These are phyloP conservation scores for Hetaerina americana DNA, from an alignment of 1,140 invertebrate species.

Conservation along the genomic window DNA sequence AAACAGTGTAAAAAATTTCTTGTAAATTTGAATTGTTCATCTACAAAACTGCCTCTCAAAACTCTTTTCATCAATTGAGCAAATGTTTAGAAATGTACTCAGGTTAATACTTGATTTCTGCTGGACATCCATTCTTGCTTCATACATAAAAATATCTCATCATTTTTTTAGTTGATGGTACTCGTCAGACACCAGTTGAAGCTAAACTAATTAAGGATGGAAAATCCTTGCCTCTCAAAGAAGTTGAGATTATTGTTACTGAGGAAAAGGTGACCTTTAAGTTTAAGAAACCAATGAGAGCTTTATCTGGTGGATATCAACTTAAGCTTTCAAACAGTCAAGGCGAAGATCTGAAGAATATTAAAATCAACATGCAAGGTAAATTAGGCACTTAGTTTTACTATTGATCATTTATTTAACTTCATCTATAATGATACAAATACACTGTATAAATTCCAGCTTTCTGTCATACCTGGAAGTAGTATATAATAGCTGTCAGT, in stretches of 20 bases:
- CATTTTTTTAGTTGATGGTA: slow-evolving; percentile 58
- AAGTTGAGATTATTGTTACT: slow-evolving; percentile 75
- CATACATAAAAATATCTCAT: slow-evolving; percentile 4
- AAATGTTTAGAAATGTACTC: slow-evolving; percentile 4
- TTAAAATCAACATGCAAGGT: slow-evolving; percentile 76
- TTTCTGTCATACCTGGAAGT: too few species aligned
- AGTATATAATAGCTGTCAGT: too few species aligned
- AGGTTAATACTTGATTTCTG: slow-evolving; percentile 9
- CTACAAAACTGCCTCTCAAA: too few species aligned
- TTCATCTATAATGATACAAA: too few species aligned
- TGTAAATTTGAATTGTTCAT: too few species aligned
- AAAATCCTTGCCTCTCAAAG: slow-evolving; percentile 69
- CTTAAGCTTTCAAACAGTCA: slow-evolving; percentile 76
- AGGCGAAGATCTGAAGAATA: slow-evolving; percentile 72
- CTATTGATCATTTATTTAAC: too few species aligned
- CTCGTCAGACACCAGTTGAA: slow-evolving; percentile 69
- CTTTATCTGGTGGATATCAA: slow-evolving; percentile 69
- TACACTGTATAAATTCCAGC: too few species aligned
- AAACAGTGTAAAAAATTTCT: too few species aligned
- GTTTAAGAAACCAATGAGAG: slow-evolving; percentile 74
- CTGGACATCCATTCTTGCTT: neutral
- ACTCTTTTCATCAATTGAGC: neutral
- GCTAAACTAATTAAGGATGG: slow-evolving; percentile 82
- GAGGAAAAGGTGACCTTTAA: slow-evolving; percentile 82
- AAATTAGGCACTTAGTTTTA: slow-evolving; percentile 13